These are phyloP conservation scores for Drosophila melanosoma DNA, from an alignment of 2,888 invertebrate species.

Conservation along the genomic window DNA sequence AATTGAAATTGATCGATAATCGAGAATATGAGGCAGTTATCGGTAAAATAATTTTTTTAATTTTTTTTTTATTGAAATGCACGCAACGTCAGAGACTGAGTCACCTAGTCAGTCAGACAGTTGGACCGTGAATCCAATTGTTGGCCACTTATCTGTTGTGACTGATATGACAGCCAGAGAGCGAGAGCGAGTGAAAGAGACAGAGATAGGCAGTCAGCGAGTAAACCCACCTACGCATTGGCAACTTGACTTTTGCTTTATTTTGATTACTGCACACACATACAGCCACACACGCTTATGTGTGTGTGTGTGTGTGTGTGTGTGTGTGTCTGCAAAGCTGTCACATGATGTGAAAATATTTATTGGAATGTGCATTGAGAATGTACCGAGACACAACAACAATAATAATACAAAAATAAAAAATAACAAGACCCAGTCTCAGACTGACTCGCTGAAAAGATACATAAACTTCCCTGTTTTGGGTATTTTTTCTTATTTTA, in stretches of 20 bases:
- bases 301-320: conserved; percentile 2
- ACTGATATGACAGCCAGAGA: conserved; percentile 29
- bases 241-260: conserved; percentile 52
- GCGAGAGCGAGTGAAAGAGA: background rate
- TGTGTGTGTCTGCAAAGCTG: conserved; percentile 44
- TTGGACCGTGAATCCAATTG: conserved; percentile 44
- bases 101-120: conserved; percentile 43
- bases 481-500: conserved; percentile 25
- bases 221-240: conserved; percentile 45
- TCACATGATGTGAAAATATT: conserved; percentile 61
- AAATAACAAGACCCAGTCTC: conserved; percentile 2
- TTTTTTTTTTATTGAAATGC: conserved; percentile 12
- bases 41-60: background rate
- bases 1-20: too few species aligned
- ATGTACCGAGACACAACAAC: conserved; percentile 36
- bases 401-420: background rate
- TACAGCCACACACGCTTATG: background rate
- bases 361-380: conserved; percentile 57
- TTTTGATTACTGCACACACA: conserved; percentile 41
- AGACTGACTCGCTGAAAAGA: conserved; percentile 4
- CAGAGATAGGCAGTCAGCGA: conserved; percentile 5
- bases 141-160: conserved; percentile 35
- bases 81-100: conserved; percentile 36
- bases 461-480: conserved; percentile 8
- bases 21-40: too few species aligned